A percentile compares a stretch with the other conserved stretches of the same genome.
These are phyloP conservation scores for Tetanocera ferruginea DNA, from an alignment of 2,888 invertebrate species.

Conservation along the genomic window DNA sequence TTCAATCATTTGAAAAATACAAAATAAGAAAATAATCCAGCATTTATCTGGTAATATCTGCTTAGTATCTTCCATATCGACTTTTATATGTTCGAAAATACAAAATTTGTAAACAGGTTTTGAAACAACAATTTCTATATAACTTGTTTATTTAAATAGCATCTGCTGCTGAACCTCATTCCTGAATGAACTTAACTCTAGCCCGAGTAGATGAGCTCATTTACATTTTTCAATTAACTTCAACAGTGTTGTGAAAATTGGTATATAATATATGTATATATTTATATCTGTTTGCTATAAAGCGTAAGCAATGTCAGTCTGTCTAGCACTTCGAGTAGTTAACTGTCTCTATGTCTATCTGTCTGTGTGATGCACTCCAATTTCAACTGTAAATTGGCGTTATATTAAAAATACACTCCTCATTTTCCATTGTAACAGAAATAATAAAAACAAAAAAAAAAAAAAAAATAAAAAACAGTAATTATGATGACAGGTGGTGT, in stretches of 20 bases:
- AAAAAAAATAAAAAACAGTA: too few species aligned
- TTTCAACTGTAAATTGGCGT: background rate
- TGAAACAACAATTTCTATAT: too few species aligned
- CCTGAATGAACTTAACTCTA: too few species aligned
- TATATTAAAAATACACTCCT: background rate
- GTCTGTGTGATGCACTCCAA: background rate
- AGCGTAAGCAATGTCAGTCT: background rate
- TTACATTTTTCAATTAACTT: constrained; percentile 68
- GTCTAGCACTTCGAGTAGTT: background rate
- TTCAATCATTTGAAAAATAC: too few species aligned
- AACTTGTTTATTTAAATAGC: too few species aligned
- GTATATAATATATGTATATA: constrained; percentile 13
- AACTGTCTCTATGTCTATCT: background rate
- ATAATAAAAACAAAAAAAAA: too few species aligned
- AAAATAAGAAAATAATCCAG: too few species aligned
- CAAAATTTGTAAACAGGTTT: too few species aligned
- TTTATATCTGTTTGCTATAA: background rate
- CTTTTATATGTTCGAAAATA: too few species aligned
- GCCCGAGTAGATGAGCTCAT: constrained; percentile 56
- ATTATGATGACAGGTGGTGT: background rate
- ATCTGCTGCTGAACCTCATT: too few species aligned
- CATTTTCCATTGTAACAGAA: background rate
- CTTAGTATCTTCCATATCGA: too few species aligned
- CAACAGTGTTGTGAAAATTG: constrained; percentile 50
- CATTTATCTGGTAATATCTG: too few species aligned